A percentile compares a stretch with the other conserved stretches of the same genome.
Conservation (phyloP, 2,113 vertebrate genomes). For the Tupaia chinensis region DNA sequence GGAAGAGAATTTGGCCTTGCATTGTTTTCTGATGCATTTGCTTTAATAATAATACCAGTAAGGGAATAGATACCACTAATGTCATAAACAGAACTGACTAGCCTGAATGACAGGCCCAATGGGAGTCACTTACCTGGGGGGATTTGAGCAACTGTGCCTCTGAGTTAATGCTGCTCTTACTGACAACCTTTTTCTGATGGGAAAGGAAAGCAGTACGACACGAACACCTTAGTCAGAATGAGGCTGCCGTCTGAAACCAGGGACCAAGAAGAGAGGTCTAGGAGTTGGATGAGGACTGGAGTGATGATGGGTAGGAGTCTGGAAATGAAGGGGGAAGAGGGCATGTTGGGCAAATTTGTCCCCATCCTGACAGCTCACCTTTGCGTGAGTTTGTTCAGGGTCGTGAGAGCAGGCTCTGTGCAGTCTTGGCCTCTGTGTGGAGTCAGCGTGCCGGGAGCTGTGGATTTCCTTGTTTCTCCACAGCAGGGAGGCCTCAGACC, state of each 20-base stretch:
- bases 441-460: neutral
- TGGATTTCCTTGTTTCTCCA: neutral
- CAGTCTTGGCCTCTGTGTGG: neutral
- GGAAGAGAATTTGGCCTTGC: neutral
- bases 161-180: neutral
- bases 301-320: neutral
- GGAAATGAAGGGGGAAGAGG: neutral
- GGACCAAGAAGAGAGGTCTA: neutral
- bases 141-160: neutral
- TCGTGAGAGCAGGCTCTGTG: neutral
- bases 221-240: neutral
- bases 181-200: neutral
- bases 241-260: neutral
- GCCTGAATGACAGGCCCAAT: too few relatives aligned
- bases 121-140: neutral
- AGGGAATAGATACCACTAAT: neutral
- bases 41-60: neutral
- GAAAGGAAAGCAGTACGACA: slow-evolving; percentile 1
- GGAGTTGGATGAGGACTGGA: neutral
- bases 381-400: neutral
- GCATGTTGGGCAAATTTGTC: neutral
- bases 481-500: neutral
- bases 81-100: neutral
- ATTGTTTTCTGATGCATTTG: neutral
- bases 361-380: neutral